Conservation (phyloP, 2,797 vertebrate species). For the Argentina silus region DNA sequence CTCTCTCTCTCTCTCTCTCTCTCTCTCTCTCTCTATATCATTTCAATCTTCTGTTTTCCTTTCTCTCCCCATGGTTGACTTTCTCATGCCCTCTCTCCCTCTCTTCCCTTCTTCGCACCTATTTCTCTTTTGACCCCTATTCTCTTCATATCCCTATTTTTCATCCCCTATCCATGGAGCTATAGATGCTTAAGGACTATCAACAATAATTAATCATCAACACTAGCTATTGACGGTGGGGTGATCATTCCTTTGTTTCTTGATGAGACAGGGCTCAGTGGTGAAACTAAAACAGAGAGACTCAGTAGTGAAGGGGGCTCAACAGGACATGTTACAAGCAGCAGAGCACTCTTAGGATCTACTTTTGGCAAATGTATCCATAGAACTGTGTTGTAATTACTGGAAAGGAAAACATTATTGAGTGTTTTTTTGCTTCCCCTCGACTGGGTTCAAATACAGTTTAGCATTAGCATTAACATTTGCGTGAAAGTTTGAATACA, state of each 20-base stretch:
- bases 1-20: slow-evolving; percentile 25
- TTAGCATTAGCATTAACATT: neutral
- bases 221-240: too few relatives aligned
- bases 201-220: too few relatives aligned
- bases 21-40: neutral
- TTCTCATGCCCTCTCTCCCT: slow-evolving; percentile 12
- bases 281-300: neutral
- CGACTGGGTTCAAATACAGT: neutral
- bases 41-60: neutral
- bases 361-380: slow-evolving; percentile 54
- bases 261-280: neutral
- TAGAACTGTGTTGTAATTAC: slow-evolving; percentile 56
- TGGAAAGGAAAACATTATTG: slow-evolving; percentile 56
- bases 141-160: neutral
- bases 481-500: neutral
- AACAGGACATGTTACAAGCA: slow-evolving; percentile 62
- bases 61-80: slow-evolving; percentile 21
- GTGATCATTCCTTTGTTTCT: too few relatives aligned
- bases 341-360: slow-evolving; percentile 53
- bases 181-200: too few relatives aligned
- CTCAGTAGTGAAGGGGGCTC: neutral
- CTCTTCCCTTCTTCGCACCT: neutral
- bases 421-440: slow-evolving; percentile 27
- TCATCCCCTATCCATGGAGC: too few relatives aligned
- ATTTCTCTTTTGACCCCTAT: neutral